Evolutionary conservation across 2,888 invertebrate species (phyloP), one percentile per base, ranked within the genome.

Genomic region (Sipunculus nudus): DNA sequence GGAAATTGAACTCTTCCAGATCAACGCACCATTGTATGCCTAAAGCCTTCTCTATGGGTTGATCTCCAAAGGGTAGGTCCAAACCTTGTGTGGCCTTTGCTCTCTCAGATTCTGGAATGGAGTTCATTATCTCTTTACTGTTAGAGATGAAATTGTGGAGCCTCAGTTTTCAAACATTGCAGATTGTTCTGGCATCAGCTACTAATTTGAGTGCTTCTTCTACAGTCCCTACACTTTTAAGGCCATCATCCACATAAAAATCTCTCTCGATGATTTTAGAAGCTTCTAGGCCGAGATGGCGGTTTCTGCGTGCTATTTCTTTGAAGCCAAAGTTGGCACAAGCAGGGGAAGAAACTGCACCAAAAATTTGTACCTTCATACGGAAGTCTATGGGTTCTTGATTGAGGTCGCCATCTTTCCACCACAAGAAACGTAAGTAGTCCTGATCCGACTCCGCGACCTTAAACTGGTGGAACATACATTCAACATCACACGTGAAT

Each of bases 141-240:
- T 62, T 64, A 8, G 54, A 57, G 5, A 71, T 16, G 59, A 68
- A 71, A 38, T 71, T 68, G 38, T 59, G 45, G 1, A 72, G 40
- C 6, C 56, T 31, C 58, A 70, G 5, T 3, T 63, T 61, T 10
- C 63, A 68, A 31, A 52, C 40, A 6, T 28, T 52, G 23, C 59
- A 55, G 32, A 66, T 31, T 4, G 28, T 25, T 50, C 41, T 38
- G 19, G 46, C n/a, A 28, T 52, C 29, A 29, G 38, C 5, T 2
- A 64, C 48, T 38, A 69, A 31, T 6, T 47, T 45, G 16, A 41
- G 25, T 1, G 63, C 61, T 21, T 38, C 23, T 0, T 59, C 35
- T 21, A 25, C 57, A 21, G 35, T 38, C 13, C 29, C 21, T 10
- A 59, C 59, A 40, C 50, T 43, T 19, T 13, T 46, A 19, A 61